phyloP scores from a whole-genome alignment of 2,888 invertebrate species.

The Drosophila testacea region DNA sequence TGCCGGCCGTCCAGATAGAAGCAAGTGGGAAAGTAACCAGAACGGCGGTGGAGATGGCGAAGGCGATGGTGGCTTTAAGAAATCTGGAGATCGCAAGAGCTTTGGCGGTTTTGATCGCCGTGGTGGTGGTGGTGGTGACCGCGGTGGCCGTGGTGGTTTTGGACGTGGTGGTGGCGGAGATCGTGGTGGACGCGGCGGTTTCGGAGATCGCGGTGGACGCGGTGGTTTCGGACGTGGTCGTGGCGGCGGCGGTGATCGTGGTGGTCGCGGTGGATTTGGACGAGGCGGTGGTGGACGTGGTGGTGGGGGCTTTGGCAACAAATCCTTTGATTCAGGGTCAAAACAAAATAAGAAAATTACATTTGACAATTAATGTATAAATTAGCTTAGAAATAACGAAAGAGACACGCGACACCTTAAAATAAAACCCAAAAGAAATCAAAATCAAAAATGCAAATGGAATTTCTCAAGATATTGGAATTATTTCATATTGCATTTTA shows the following conservation, averaged over 20 bases:
- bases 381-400: conserved; percentile 25
- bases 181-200: conserved; percentile 82
- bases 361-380: conserved; percentile 82
- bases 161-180: conserved; percentile 48
- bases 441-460: conserved; percentile 1
- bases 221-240: conserved; percentile 59
- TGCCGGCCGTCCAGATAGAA: conserved; percentile 74
- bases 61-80: conserved; percentile 78
- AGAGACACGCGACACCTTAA: not conserved
- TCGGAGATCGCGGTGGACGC: conserved; percentile 80
- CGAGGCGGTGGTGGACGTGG: conserved; percentile 85
- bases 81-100: conserved; percentile 82
- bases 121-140: conserved; percentile 60
- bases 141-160: conserved; percentile 54
- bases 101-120: conserved; percentile 83
- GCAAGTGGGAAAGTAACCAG: conserved; percentile 83
- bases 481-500: not conserved
- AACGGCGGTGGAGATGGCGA: conserved; percentile 52
- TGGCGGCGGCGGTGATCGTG: conserved; percentile 54
- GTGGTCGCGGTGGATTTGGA: conserved; percentile 58
- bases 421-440: not conserved
- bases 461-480: not conserved
- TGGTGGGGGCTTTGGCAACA: conserved; percentile 85
- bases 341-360: conserved; percentile 84
- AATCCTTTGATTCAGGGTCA: conserved; percentile 87